These are phyloP conservation scores for Amblyornis subalaris DNA, from an alignment of 2,113 vertebrate species.

Conservation along the genomic window DNA sequence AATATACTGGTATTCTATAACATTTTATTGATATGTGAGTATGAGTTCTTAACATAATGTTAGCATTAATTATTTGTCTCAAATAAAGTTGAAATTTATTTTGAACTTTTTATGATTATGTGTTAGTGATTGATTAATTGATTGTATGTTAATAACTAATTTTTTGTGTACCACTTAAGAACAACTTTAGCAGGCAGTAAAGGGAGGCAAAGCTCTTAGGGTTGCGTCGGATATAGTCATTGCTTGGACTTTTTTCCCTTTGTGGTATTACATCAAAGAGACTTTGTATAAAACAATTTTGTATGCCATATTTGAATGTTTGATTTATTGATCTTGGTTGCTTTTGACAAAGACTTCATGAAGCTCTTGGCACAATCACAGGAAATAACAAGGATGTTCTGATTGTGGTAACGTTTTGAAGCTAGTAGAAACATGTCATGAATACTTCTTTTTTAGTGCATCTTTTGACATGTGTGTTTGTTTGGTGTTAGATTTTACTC, in stretches of 20 bases:
- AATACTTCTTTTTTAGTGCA: neutral
- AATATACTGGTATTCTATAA: neutral
- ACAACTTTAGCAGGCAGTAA: neutral
- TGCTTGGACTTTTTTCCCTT: neutral
- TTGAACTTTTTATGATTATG: neutral
- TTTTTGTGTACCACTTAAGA: neutral
- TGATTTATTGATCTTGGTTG: neutral
- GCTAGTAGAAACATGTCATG: neutral
- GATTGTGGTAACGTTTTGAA: neutral
- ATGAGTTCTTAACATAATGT: neutral
- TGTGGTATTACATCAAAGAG: neutral
- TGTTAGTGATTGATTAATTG: neutral
- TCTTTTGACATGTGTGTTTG: accelerated
- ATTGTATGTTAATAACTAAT: neutral
- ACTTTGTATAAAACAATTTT: neutral
- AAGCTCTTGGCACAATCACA: neutral
- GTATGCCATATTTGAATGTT: neutral
- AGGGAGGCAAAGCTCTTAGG: neutral
- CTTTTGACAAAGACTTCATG: neutral
- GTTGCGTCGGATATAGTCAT: neutral
- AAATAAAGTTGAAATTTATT: neutral
- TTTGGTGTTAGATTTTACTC: neutral
- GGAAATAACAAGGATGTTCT: neutral
- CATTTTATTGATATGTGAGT: neutral
- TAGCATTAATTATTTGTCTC: neutral